Evolutionary conservation across 2,797 vertebrate genomes (phyloP).

Genomic region (Urocyon cinereoargenteus): DNA sequence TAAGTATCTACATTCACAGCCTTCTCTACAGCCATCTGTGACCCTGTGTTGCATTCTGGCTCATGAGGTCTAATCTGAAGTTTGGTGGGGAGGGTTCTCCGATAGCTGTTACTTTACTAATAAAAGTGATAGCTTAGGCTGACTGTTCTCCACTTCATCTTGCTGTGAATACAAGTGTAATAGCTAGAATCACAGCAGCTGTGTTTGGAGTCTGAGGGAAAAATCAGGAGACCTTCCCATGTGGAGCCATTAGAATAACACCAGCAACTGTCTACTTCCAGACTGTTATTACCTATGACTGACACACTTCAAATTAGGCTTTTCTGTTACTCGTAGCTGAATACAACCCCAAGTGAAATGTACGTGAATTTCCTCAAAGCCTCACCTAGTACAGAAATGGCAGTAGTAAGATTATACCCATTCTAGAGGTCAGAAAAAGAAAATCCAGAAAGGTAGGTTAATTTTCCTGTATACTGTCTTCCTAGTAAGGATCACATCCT

Average conservation of each 20-base stretch:
- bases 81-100: background rate
- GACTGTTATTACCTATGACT: no score
- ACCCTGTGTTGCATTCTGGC: background rate
- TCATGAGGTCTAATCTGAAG: background rate
- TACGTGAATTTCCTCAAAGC: background rate
- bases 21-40: no score
- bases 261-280: background rate
- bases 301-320: background rate
- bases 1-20: background rate
- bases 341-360: background rate
- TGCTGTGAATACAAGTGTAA: background rate
- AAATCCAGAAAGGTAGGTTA: background rate
- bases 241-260: background rate
- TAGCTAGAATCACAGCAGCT: background rate
- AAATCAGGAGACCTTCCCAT: background rate
- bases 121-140: background rate
- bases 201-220: background rate
- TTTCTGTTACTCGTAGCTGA: background rate
- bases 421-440: background rate
- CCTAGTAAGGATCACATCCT: background rate
- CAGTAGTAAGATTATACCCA: background rate
- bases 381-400: background rate
- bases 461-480: background rate
- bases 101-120: background rate
- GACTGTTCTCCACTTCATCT: background rate